Percentiles rank a stretch among this genome's conserved stretches.
These are phyloP conservation scores for Noctuana brunneofusca DNA, from an alignment of 2,888 invertebrate species.

Conservation along the genomic window DNA sequence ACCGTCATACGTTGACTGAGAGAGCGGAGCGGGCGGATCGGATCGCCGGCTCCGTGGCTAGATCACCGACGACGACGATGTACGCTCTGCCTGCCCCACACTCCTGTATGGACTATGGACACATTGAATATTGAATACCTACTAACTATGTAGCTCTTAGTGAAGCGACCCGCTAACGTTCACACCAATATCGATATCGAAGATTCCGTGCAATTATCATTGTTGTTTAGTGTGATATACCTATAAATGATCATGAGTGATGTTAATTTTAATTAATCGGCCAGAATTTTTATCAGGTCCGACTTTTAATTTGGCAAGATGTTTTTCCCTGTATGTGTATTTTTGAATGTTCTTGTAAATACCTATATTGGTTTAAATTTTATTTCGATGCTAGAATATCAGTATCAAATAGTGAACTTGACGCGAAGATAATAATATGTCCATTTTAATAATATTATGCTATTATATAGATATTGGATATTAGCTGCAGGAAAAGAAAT, in stretches of 20 bases:
- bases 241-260: not conserved
- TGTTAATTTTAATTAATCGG: not conserved
- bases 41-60: conserved; percentile 37
- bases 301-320: not conserved
- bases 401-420: not conserved
- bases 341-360: not conserved
- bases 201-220: conserved; percentile 51
- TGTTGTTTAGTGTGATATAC: conserved; percentile 9
- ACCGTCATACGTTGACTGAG: conserved; percentile 43
- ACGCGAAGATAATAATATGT: too few species aligned
- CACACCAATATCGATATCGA: conserved; percentile 67
- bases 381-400: not conserved
- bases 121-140: too few species aligned
- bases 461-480: too few species aligned
- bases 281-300: too few species aligned
- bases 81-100: conserved; percentile 23
- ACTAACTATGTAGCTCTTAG: conserved; percentile 47
- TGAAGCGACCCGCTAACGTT: conserved; percentile 52
- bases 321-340: not conserved
- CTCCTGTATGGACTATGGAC: conserved; percentile 47
- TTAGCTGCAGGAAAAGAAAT: too few species aligned
- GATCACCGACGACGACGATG: conserved; percentile 36
- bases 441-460: too few species aligned
- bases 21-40: conserved; percentile 32
- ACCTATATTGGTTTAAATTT: not conserved